Percentiles rank a stretch among this genome's conserved stretches.
phyloP scores from a whole-genome alignment of 2,888 invertebrate genomes.

The Bombylius major region DNA sequence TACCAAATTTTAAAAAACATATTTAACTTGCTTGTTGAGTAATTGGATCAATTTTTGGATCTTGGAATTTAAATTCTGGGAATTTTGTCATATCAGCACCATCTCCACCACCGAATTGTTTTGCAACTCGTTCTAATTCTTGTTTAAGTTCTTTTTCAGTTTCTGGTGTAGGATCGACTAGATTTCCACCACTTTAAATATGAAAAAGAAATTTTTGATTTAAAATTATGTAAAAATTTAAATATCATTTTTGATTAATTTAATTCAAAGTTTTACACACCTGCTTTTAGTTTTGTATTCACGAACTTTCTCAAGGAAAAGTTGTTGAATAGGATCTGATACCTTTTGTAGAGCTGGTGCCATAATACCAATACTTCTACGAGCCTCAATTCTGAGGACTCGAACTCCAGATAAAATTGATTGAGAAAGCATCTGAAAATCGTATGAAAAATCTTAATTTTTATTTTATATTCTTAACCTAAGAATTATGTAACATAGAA shows the following conservation, averaged over 20 bases:
- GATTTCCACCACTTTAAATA: constrained; percentile 57
- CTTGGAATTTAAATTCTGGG: constrained; percentile 71
- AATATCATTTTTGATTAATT: background rate
- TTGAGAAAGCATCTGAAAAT: constrained; percentile 47
- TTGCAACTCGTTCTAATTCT: constrained; percentile 70
- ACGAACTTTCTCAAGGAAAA: constrained; percentile 82
- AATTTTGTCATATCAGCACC: constrained; percentile 82
- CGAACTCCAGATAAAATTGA: constrained; percentile 40
- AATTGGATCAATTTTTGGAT: constrained; percentile 57
- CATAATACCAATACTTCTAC: constrained; percentile 59
- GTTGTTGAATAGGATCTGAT: constrained; percentile 81
- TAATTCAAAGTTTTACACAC: constrained; percentile 34
- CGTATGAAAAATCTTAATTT: constrained; percentile 25
- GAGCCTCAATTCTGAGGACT: constrained; percentile 41
- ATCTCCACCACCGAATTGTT: constrained; percentile 59
- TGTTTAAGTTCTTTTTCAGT: constrained; percentile 59
- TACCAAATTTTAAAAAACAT: background rate
- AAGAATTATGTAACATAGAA: no score
- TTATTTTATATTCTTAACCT: no score
- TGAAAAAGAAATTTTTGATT: background rate
- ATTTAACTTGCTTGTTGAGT: constrained; percentile 19
- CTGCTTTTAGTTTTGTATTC: constrained; percentile 79
- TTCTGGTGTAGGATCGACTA: constrained; percentile 70
- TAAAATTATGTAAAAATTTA: background rate
- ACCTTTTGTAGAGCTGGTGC: constrained; percentile 57